Percentiles rank a stretch among this genome's conserved stretches.
phyloP scores from a whole-genome alignment of 2,797 vertebrate genomes.

The Thripadectes ignobilis region DNA sequence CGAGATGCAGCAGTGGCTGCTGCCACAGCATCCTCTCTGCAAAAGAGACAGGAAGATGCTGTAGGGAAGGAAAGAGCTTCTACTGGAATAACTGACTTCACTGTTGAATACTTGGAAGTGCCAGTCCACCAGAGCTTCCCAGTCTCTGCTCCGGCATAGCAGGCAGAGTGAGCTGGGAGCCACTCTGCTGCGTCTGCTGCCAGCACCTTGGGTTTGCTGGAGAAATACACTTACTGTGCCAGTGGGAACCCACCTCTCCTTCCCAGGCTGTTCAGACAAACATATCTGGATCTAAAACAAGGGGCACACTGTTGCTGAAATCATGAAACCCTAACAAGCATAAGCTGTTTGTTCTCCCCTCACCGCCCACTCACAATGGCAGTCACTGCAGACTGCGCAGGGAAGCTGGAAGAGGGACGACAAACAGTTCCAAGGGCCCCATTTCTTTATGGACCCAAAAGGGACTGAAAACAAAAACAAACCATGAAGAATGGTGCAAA shows the following conservation, averaged over 20 bases:
- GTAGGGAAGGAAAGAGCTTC: background rate
- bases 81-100: background rate
- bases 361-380: fast-evolving
- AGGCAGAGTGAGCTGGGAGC: background rate
- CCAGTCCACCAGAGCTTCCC: background rate
- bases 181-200: background rate
- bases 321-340: background rate
- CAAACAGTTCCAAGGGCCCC: background rate
- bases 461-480: background rate
- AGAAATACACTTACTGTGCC: background rate
- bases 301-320: background rate
- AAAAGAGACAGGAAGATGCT: background rate
- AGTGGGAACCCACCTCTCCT: background rate
- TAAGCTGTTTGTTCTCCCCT: background rate
- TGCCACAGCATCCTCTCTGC: background rate
- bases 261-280: background rate
- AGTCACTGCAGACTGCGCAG: fast-evolving
- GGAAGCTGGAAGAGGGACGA: background rate
- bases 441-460: background rate
- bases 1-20: background rate
- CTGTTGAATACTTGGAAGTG: background rate
- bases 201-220: background rate
- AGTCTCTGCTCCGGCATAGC: background rate
- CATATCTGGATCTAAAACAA: background rate
- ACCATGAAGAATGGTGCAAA: background rate